Conservation (phyloP, 2,797 vertebrate genomes). For the Syngnathus rostellatus region DNA sequence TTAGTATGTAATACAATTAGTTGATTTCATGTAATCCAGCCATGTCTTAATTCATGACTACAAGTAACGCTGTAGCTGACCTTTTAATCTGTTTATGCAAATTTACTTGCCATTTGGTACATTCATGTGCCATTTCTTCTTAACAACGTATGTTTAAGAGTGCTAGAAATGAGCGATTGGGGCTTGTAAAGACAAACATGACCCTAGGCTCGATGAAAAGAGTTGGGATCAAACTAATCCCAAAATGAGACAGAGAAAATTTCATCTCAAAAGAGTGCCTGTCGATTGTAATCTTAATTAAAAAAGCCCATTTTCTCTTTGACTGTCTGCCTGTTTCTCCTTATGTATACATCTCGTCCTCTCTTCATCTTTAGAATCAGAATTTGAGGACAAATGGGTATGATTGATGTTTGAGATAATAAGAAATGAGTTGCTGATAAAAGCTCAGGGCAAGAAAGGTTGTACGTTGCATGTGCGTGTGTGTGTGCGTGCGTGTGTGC, state of each 20-base stretch:
- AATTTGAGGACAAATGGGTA: constrained; percentile 55
- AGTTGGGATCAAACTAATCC: constrained; percentile 35
- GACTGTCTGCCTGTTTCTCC: constrained; percentile 31
- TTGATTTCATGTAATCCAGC: background rate
- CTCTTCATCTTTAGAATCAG: constrained; percentile 39
- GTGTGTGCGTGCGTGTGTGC: background rate
- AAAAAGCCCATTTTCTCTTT: constrained; percentile 39
- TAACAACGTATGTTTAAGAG: background rate
- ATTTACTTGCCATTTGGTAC: background rate
- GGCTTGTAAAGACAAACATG: constrained; percentile 18
- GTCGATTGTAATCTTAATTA: constrained; percentile 66
- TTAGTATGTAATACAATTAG: background rate
- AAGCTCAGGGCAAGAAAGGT: constrained; percentile 50
- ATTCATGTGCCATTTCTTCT: background rate
- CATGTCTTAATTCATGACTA: background rate
- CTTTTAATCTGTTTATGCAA: background rate
- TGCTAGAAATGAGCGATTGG: background rate
- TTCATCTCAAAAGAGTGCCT: constrained; percentile 46
- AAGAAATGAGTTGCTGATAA: constrained; percentile 67
- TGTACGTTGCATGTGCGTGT: constrained; percentile 11
- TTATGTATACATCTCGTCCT: constrained; percentile 36
- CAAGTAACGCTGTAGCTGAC: background rate
- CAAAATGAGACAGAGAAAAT: constrained; percentile 36
- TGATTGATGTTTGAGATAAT: constrained; percentile 64
- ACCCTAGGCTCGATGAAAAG: constrained; percentile 4